Conservation (phyloP, 1,140 invertebrate species). For the Steinernema khuongi region DNA sequence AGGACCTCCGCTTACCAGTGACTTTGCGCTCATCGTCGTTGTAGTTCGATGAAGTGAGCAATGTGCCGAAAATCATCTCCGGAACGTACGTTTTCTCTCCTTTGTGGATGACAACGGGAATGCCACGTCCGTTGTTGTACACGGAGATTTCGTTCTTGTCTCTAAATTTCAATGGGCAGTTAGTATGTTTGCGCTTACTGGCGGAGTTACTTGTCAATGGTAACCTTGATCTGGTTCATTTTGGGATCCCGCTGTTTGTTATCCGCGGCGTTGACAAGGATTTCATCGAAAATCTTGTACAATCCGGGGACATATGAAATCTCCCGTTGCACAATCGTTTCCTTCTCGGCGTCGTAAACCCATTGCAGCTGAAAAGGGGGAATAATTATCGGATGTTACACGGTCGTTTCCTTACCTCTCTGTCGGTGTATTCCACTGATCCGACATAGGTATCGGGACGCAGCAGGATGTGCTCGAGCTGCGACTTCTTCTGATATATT, state of each 20-base stretch:
- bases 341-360: slow-evolving; percentile 75
- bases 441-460: slow-evolving; percentile 98
- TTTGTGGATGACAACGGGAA: slow-evolving; percentile 93
- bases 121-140: slow-evolving; percentile 97
- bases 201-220: slow-evolving; percentile 76
- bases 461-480: slow-evolving; percentile 92
- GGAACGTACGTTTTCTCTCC: slow-evolving; percentile 98
- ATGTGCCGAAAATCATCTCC: slow-evolving; percentile 97
- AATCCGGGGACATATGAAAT: slow-evolving; percentile 90
- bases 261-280: slow-evolving; percentile 95
- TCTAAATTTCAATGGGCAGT: no score
- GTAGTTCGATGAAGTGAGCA: slow-evolving; percentile 97
- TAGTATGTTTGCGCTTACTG: no score
- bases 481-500: slow-evolving; percentile 92
- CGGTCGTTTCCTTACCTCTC: background rate
- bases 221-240: slow-evolving; percentile 92
- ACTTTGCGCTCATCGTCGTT: slow-evolving; percentile 94
- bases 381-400: background rate
- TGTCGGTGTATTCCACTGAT: slow-evolving; percentile 71
- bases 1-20: no score
- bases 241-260: slow-evolving; percentile 91
- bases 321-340: slow-evolving; percentile 75
- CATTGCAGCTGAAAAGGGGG: slow-evolving; percentile 73
- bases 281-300: slow-evolving; percentile 99
- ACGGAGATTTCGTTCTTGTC: slow-evolving; percentile 85